phyloP scores from a whole-genome alignment of 2,113 vertebrate genomes.

The Nesogale talazaci region DNA sequence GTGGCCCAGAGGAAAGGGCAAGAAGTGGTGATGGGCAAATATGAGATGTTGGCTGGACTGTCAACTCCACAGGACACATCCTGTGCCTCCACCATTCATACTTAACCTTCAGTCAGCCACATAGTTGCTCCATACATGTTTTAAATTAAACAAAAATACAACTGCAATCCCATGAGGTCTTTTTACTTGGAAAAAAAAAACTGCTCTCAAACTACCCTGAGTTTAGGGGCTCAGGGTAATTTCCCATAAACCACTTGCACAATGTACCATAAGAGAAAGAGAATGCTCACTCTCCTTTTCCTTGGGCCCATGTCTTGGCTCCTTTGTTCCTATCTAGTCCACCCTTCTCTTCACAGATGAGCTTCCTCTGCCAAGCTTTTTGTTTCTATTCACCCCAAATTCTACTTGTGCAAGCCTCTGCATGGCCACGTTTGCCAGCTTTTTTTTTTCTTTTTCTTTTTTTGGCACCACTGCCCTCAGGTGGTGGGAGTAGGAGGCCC shows the following conservation, averaged over 20 bases:
- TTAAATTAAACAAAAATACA: slow-evolving; percentile 10
- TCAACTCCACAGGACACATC: not conserved
- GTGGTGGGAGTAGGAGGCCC: too few species aligned
- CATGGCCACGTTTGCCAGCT: not conserved
- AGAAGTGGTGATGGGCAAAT: not conserved
- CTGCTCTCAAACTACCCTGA: not conserved
- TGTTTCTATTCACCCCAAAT: slow-evolving; percentile 6
- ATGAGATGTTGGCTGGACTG: not conserved
- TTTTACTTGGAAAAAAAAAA: slow-evolving; percentile 45
- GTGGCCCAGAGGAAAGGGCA: not conserved
- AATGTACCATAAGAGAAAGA: not conserved
- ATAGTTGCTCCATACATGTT: not conserved
- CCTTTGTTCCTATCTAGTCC: not conserved
- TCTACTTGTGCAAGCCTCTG: not conserved
- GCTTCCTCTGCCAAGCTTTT: slow-evolving; percentile 19
- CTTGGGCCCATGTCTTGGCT: not conserved
- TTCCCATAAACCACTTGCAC: not conserved
- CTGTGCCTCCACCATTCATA: not conserved
- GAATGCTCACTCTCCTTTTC: not conserved
- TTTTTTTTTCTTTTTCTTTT: too few species aligned
- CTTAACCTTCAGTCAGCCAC: too few species aligned
- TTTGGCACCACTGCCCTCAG: too few species aligned
- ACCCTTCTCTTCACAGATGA: not conserved
- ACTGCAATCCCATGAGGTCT: not conserved
- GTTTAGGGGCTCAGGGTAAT: not conserved